Percentiles rank a stretch among this genome's conserved stretches.
phyloP scores from a whole-genome alignment of 1,140 invertebrate species.

The Oryzaephilus surinamensis region DNA sequence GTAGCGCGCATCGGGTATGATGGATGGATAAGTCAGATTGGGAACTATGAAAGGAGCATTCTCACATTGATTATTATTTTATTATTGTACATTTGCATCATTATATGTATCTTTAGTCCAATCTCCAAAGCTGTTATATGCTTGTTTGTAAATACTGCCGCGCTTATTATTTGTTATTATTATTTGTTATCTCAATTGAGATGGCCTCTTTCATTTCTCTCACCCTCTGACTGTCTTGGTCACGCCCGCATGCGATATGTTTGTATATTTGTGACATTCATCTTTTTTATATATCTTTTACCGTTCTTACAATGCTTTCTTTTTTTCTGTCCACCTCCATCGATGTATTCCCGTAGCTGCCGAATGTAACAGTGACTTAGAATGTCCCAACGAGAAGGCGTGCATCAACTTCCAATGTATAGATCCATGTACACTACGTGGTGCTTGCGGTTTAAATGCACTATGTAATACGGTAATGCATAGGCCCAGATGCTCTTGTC shows the following conservation, averaged over 20 bases:
- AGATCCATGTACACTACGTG: conserved; percentile 78
- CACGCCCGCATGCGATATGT: conserved; percentile 56
- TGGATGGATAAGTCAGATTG: conserved; percentile 28
- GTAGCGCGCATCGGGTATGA: conserved; percentile 23
- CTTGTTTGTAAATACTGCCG: conserved; percentile 50
- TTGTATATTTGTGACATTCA: conserved; percentile 48
- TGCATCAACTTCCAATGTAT: conserved; percentile 79
- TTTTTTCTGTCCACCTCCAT: conserved; percentile 44
- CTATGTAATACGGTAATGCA: conserved; percentile 74
- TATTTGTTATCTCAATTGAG: conserved; percentile 21
- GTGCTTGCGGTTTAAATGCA: conserved; percentile 80
- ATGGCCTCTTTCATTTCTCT: conserved; percentile 37
- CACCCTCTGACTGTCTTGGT: conserved; percentile 34
- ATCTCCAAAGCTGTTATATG: neutral
- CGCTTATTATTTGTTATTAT: conserved; percentile 21
- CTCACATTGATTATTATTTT: conserved; percentile 49
- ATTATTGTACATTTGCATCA: conserved; percentile 30
- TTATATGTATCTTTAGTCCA: conserved; percentile 26
- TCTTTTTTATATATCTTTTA: conserved; percentile 48
- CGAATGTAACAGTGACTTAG: conserved; percentile 80
- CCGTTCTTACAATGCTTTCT: conserved; percentile 61
- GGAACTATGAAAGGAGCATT: conserved; percentile 47
- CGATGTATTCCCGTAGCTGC: conserved; percentile 57
- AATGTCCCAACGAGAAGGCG: conserved; percentile 82
- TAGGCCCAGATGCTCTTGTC: conserved; percentile 73